These are phyloP conservation scores for Melanotaenia duboulayi DNA, from an alignment of 2,113 vertebrate species.

Conservation along the genomic window DNA sequence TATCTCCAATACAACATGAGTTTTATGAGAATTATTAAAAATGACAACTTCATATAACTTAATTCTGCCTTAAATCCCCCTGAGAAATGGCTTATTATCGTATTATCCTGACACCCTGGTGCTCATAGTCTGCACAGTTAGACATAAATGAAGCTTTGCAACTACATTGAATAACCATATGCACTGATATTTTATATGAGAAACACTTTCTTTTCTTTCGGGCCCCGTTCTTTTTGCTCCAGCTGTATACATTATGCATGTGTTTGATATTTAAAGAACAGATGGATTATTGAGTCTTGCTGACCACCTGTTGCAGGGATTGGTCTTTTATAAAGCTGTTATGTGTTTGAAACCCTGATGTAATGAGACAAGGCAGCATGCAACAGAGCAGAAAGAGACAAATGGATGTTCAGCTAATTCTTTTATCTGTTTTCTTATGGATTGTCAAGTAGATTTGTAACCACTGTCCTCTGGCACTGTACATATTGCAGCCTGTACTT, in stretches of 20 bases:
- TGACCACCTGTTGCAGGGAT: constrained; percentile 7
- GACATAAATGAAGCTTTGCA: too few species aligned
- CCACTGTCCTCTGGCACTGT: neutral
- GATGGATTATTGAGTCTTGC: neutral
- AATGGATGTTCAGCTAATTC: neutral
- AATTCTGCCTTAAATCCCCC: too few species aligned
- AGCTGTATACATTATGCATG: neutral
- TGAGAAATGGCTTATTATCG: too few species aligned
- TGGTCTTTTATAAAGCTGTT: constrained; percentile 9
- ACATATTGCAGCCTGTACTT: neutral
- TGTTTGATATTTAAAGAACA: neutral
- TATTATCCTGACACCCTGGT: too few species aligned
- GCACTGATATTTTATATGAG: too few species aligned
- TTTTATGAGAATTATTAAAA: too few species aligned
- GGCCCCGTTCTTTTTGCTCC: too few species aligned
- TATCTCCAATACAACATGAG: too few species aligned
- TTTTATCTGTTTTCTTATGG: constrained; percentile 1
- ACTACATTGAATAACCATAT: too few species aligned
- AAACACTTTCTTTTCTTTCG: too few species aligned
- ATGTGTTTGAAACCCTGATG: neutral
- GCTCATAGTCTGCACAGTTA: too few species aligned
- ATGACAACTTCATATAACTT: too few species aligned
- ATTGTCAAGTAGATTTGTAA: constrained; percentile 1
- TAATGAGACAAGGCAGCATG: constrained; percentile 15
- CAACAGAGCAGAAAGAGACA: neutral